Evolutionary conservation across 2,113 vertebrate species (phyloP), one percentile per base, ranked within the genome.

Genomic region (Dendrocopos noguchii): DNA sequence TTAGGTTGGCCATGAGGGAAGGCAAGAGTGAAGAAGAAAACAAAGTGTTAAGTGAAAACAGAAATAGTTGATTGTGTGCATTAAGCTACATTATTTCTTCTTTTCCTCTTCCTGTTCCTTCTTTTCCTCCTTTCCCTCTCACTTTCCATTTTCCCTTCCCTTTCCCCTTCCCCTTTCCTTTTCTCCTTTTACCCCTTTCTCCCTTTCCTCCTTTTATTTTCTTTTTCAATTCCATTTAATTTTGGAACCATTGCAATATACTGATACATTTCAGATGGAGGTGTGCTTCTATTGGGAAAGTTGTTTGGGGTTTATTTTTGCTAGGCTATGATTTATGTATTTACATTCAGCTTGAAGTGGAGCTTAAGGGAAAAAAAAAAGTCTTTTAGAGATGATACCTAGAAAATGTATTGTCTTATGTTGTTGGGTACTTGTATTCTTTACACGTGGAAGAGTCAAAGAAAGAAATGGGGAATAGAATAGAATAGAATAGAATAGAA

Each of bases 11-110:
- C 57, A 31, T 60, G 11, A 79, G 36, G 21, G 73, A 12, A 3
- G n/a, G 3, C 4, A 31, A 0, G 0, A 68, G 2, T 25, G 6
- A 2, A 57, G 46, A 78, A 46, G 15, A 31, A 82, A 77, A 15
- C n/a, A 44, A 83, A 76, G 8, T 34, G 9, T 44, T 57, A 44
- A 60, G 8, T 67, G 27, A 73, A 90, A 84, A 78, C 2, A 84
- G 27, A 66, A 77, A 60, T 20, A 59, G 22, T 28, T 83, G 22
- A 42, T 73, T 1, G 0, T 34, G 7, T 70, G 12, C n/a, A 29
- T 65, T 46, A 53, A 84, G 13, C 10, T 53, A 1, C 22, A 61
- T 64, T 87, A 65, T 82, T 15, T 3, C 22, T 3, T 2, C 2
- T 46, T 42, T 59, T 22, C 15, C 18, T 6, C 24, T 28, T 24